Evolutionary conservation across 2,113 vertebrate genomes (phyloP).

Genomic region (Oriolus oriolus): DNA sequence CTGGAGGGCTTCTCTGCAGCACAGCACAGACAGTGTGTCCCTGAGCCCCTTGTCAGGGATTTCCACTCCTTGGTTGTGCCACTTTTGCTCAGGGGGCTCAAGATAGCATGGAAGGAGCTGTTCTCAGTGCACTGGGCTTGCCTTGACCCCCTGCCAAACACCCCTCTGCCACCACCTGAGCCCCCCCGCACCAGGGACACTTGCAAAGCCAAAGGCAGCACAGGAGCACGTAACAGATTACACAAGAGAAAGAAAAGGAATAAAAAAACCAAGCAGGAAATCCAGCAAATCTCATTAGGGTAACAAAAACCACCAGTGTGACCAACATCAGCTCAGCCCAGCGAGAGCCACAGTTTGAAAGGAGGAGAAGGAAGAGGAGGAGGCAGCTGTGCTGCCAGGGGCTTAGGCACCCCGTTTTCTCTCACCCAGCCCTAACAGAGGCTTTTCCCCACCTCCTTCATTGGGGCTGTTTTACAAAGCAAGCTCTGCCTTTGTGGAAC

Average conservation of each 20-base stretch:
- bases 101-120: not conserved
- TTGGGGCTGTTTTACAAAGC: not conserved
- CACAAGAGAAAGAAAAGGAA: not conserved
- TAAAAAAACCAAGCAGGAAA: not conserved
- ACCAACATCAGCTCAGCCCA: not conserved
- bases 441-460: not conserved
- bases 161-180: not conserved
- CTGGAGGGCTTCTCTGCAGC: not conserved
- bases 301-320: not conserved
- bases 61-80: not conserved
- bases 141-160: not conserved
- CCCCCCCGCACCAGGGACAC: not conserved
- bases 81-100: not conserved
- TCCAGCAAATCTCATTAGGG: slow-evolving; percentile 9
- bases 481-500: not conserved
- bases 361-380: not conserved
- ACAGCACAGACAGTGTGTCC: not conserved
- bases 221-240: not conserved
- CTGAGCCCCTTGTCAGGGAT: not conserved
- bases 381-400: not conserved
- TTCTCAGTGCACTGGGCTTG: not conserved
- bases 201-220: not conserved
- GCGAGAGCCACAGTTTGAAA: not conserved
- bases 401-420: fast-evolving
- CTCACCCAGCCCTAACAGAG: not conserved